Evolutionary conservation across 2,113 vertebrate species (phyloP), one percentile per base, ranked within the genome.

Genomic region (Stegastes partitus): DNA sequence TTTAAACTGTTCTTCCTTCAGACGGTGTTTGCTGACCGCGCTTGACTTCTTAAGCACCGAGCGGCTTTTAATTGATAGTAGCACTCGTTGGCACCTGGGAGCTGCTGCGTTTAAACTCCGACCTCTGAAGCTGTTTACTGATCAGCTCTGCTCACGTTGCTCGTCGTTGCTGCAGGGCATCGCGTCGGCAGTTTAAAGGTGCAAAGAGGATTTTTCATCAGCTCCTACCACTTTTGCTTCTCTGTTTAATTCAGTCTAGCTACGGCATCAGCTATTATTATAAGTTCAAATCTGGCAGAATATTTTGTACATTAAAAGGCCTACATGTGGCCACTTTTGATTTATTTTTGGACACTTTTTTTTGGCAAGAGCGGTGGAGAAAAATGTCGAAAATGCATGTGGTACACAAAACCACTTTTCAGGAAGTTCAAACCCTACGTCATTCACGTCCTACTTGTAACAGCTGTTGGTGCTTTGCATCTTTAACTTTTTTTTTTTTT

Each of bases 1-100:
- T 0, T 21, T 19, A 42, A 42, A 25, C 54, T 21, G 31, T 64
- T 77, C 44, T 68, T 61, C 49, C 53, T 83, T 61, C 37, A 49
- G 63, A 64, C 68, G 18, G n/a, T 68, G 37, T 53, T n/a, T 77
- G 53, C 65, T 68, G 74, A 80, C 56, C 71, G 59, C 15, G 57
- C 56, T 49, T 12, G 28, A 71, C 56, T 57, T 57, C 63, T 16
- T 79, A 37, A 74, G 62, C 42, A 31, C 54, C 37, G 1, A 25
- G 9, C 70, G 69, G 11, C 68, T 53, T 68, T 62, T 66, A 42
- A 73, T 50, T 82, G 47, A 71, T 15, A 62, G 56, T 66, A 42
- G 39, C 31, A 63, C n/a, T 18, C 22, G 18, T 61, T 59, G 57
- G 58, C 64, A 62, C 34, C 25, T 47, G 67, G 47, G 63, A 81